Base-by-base conservation (phyloP, 2,888 invertebrate species). In the Tyria jacobaeae region DNA sequence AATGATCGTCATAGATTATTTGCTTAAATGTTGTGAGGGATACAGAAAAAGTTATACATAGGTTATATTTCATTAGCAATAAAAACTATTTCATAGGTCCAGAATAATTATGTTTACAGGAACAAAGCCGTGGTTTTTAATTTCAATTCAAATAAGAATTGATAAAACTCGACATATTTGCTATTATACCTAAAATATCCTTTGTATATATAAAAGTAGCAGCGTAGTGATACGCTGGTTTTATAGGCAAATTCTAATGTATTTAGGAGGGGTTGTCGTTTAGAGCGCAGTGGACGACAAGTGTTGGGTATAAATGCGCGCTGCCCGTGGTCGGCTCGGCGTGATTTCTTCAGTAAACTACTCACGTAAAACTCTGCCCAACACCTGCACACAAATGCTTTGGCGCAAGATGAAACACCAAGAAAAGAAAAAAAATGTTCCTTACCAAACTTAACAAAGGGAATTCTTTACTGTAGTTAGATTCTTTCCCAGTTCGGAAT, bases 261-360 rank as follows among this genome's bases (percentile, higher is more conserved):
- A 62, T 58, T 76, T 76, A 63, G 64, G 62, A 62, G 52, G 31
- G 60, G 64, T 70, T 51, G 52, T 61, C 48, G 57, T 31, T 37
- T 47, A 63, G 35, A 63, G 64, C 34, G 51, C 55, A 64, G 62
- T 57, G 63, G 50, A 60, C 69, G 77, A 76, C 71, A 75, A 75
- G 72, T 67, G 67, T 66, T 66, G 65, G 77, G 72, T 75, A 72
- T 66, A 75, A 79, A 76, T 76, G 75, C 64, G 67, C 72, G 7
- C 59, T 60, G 66, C 57, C 67, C 70, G 52, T 66, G 73, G 71
- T 71, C 71, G 76, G 73, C 81, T 83, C 71, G 77, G 73, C 82
- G 84, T 84, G 87, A 89, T 89, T 88, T 84, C 88, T 84, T 89
- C 81, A 80, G 87, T 85, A 90, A 83, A 84, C 86, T 83, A 80